phyloP scores from a whole-genome alignment of 2,888 invertebrate species.

The Aspidiotus rigidus region DNA sequence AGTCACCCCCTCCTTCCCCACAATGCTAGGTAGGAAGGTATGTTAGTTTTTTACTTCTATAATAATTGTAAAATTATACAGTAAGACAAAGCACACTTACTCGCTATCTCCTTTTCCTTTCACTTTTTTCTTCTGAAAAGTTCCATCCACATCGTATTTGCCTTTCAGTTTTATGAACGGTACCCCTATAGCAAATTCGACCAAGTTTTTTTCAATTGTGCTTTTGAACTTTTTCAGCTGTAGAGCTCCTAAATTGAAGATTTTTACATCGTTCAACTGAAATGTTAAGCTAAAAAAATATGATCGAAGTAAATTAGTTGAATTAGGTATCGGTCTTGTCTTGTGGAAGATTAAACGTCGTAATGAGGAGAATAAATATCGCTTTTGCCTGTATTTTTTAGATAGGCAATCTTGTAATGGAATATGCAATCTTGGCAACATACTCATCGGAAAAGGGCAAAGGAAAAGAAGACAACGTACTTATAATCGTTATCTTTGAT shows the following conservation, averaged over 20 bases:
- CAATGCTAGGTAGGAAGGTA: no score
- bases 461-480: neutral
- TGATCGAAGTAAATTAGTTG: neutral
- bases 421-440: neutral
- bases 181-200: slow-evolving; percentile 17
- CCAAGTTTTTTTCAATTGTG: slow-evolving; percentile 9
- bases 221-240: slow-evolving; percentile 27
- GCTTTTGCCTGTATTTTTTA: no score
- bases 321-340: no score
- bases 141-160: slow-evolving; percentile 23
- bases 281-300: slow-evolving; percentile 14
- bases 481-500: slow-evolving; percentile 15
- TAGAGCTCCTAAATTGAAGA: slow-evolving; percentile 21
- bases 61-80: no score
- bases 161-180: slow-evolving; percentile 15
- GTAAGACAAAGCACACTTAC: slow-evolving; percentile 1
- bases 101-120: slow-evolving; percentile 21
- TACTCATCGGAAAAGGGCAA: neutral
- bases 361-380: neutral
- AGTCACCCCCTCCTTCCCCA: no score
- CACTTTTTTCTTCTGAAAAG: slow-evolving; percentile 23
- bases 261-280: slow-evolving; percentile 15
- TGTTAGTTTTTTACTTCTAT: no score
- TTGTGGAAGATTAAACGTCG: neutral
- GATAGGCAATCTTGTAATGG: no score